A percentile compares a stretch with the other conserved stretches of the same genome.
Conservation (phyloP, 1,140 invertebrate genomes). For the Drosophila lini region DNA sequence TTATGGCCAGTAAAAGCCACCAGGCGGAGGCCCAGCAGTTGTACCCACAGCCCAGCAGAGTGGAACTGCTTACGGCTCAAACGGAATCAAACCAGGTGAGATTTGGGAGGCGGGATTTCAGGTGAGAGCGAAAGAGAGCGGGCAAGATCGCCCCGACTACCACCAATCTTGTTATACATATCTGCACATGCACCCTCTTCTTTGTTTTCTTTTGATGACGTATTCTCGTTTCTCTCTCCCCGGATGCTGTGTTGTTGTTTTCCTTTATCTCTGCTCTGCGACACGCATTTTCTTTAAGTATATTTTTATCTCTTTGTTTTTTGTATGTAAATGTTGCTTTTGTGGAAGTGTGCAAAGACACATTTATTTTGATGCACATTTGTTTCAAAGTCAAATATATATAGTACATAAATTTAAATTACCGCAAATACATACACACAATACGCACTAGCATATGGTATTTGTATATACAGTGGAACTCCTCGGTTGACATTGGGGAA, state of each 20-base stretch:
- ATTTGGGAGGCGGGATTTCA: slow-evolving; percentile 4
- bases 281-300: slow-evolving; percentile 34
- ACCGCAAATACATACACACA: neutral
- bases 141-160: slow-evolving; percentile 19
- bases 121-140: slow-evolving; percentile 22
- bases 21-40: slow-evolving; percentile 57
- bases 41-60: slow-evolving; percentile 48
- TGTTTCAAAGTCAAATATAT: slow-evolving; percentile 20
- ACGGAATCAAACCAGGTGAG: slow-evolving; percentile 68
- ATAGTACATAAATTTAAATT: slow-evolving; percentile 4
- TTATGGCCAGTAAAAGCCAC: slow-evolving; percentile 46
- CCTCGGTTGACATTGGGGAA: neutral
- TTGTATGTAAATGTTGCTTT: slow-evolving; percentile 9
- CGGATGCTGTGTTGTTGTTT: slow-evolving; percentile 27
- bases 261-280: slow-evolving; percentile 15
- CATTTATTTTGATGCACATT: slow-evolving; percentile 5
- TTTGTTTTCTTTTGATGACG: slow-evolving; percentile 25
- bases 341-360: neutral
- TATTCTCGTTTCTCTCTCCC: slow-evolving; percentile 8
- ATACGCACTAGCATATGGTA: slow-evolving; percentile 7
- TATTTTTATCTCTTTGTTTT: slow-evolving; percentile 17
- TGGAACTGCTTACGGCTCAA: slow-evolving; percentile 59
- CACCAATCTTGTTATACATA: slow-evolving; percentile 14
- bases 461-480: slow-evolving; percentile 2
- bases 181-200: slow-evolving; percentile 31